Evolutionary conservation across 2,888 invertebrate species (phyloP), one percentile per base, ranked within the genome.

Genomic region (Andrena trimmerana): DNA sequence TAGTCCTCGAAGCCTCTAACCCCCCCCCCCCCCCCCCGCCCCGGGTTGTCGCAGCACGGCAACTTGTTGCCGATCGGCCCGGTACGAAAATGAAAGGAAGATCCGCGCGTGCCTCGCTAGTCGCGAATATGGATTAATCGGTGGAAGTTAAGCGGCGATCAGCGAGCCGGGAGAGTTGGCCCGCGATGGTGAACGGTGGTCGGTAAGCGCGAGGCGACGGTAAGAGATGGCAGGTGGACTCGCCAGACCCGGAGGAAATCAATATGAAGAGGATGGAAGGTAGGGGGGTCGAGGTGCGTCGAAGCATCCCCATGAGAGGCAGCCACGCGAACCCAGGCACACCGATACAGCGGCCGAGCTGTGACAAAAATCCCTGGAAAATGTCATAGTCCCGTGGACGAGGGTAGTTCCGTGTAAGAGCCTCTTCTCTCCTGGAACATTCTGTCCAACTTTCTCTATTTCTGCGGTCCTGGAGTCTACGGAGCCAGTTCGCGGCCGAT

Each of bases 151-250:
- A 10, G 16, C 10, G 31, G 0, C 10, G 66, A 48, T 20, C 24
- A 67, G 50, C 16, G 29, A 7, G 5, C 7, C 48, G 20, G 6
- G 8, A 3, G 13, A 31, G 13, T 6, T 20, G 52, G 8, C 0
- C 8, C 20, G 8, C 24, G 57, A 68, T 36, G 74, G 83, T 78
- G 68, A 86, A 54, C n/a, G 57, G 29, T 59, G 16, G 10, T 42
- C 59, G 69, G 33, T 24, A 73, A 69, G 27, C 66, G 42, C 73
- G 57, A 60, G 2, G 33, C 20, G 72, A 65, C 57, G 88, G 77
- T 84, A 75, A 88, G 87, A 92, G 92, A 92, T 91, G 92, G 92
- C 92, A 91, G 91, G 88, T 91, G 87, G 71, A 89, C 88, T 86
- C 82, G 81, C 77, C 81, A 68, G 54, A 24, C 59, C 67, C 79